Evolutionary conservation across 2,797 vertebrate species (phyloP), one percentile per base, ranked within the genome.

Genomic region (Meriones psammophilus): DNA sequence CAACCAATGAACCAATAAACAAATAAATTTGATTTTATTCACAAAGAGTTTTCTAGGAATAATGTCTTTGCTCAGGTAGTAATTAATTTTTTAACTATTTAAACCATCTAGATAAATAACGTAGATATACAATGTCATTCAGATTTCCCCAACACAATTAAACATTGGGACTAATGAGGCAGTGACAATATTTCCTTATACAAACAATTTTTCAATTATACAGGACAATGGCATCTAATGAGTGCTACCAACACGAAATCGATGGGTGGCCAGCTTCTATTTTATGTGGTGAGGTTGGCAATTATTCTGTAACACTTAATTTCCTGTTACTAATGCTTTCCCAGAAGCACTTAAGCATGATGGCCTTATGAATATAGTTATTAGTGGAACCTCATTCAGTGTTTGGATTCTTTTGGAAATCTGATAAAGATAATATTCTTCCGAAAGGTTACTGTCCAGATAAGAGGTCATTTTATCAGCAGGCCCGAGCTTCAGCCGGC

Each of bases 391-490:
- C 46, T 1, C 64, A 3, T 81, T 97, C 8, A 0, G 62, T 95
- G 92, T 97, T 97, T 94, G 96, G 94, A 91, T 88, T 97, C 92
- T 95, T 97, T 95, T 30, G 39, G 95, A 97, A 98, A 98, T 98
- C 98, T 97, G 98, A 98, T 98, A 98, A 98, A 98, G 98, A 98
- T 98, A 98, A 98, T 98, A 98, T 98, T 98, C 98, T 98, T 98
- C 97, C 97, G 98, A 98, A 58, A 98, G 98, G 98, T 98, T 98
- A 98, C 98, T 97, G 98, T 97, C 96, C 97, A 98, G 98, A 98
- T 98, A 98, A 98, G 97, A 98, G 98, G 98, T 97, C 98, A 98
- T 98, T 98, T 98, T 98, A 98, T 98, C 98, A 98, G 97, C 92
- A 96, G 98, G 98, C 97, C 97, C 95, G 97, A 98, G 97, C 98